Evolutionary conservation across 2,113 vertebrate genomes (phyloP).

Genomic region (Acanthisitta chloris): DNA sequence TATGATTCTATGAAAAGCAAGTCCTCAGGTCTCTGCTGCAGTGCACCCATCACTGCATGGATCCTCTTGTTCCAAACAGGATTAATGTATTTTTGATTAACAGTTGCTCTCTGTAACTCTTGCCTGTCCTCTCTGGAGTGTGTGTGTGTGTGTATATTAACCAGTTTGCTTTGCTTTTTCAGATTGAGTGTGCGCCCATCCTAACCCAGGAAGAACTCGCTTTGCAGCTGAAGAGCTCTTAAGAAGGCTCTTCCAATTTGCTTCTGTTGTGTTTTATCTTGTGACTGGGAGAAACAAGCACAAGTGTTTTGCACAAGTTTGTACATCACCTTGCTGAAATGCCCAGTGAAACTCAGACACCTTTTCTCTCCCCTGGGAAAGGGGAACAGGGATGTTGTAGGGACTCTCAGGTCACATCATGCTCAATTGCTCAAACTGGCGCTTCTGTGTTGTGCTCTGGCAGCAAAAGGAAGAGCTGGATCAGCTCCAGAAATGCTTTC

Average conservation of each 20-base stretch:
- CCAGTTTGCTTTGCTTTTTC: slow-evolving; percentile 98
- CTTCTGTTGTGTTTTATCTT: slow-evolving; percentile 71
- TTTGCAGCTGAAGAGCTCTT: slow-evolving; percentile 79
- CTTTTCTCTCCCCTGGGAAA: background rate
- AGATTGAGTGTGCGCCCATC: slow-evolving; percentile 88
- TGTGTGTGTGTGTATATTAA: slow-evolving; percentile 83
- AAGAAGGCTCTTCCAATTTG: slow-evolving; percentile 74
- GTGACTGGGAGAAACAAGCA: slow-evolving; percentile 61
- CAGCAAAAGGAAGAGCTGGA: slow-evolving; percentile 40
- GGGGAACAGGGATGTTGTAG: slow-evolving; percentile 41
- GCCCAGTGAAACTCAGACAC: background rate
- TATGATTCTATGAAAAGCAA: too few relatives aligned
- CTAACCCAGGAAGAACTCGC: slow-evolving; percentile 80
- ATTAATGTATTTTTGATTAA: slow-evolving; percentile 71
- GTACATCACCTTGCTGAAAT: slow-evolving; percentile 68
- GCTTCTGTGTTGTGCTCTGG: slow-evolving; percentile 62
- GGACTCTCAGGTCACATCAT: slow-evolving; percentile 79
- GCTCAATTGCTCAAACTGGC: slow-evolving; percentile 77
- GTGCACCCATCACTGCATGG: slow-evolving; percentile 35
- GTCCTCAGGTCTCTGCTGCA: background rate
- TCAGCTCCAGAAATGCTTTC: slow-evolving; percentile 55
- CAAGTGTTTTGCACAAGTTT: slow-evolving; percentile 68
- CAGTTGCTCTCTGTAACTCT: slow-evolving; percentile 66
- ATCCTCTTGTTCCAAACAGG: background rate
- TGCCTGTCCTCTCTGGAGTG: slow-evolving; percentile 71